Percentiles rank a stretch among this genome's conserved stretches.
These are phyloP conservation scores for Xiphydria camelus DNA, from an alignment of 2,888 invertebrate species.

Conservation along the genomic window DNA sequence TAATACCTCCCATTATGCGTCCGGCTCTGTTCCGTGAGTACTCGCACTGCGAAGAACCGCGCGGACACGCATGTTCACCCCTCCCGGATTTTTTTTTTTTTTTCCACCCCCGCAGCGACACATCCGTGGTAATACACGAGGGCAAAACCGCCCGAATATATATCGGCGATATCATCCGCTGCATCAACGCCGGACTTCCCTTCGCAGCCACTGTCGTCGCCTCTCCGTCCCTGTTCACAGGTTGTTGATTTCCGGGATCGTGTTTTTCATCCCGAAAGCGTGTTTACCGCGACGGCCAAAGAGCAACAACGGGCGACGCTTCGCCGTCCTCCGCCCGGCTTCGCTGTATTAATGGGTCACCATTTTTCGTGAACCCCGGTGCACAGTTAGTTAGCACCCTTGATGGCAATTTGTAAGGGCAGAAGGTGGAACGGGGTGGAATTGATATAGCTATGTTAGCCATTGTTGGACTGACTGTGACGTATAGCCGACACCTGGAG, in stretches of 20 bases:
- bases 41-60: too few relatives aligned
- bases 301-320: background rate
- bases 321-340: conserved; percentile 15
- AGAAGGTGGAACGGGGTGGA: conserved; percentile 3
- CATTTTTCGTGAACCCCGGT: conserved; percentile 13
- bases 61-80: too few relatives aligned
- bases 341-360: conserved; percentile 16
- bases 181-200: too few relatives aligned
- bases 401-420: conserved; percentile 34
- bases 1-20: conserved; percentile 49
- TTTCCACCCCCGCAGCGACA: too few relatives aligned
- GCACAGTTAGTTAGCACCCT: conserved; percentile 31
- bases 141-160: too few relatives aligned
- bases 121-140: too few relatives aligned
- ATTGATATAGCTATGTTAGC: conserved; percentile 20
- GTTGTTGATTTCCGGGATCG: background rate
- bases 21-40: conserved; percentile 24
- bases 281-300: background rate
- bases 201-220: too few relatives aligned
- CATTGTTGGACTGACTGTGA: conserved; percentile 26
- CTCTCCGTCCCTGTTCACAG: background rate
- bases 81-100: too few relatives aligned
- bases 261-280: background rate
- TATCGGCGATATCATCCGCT: too few relatives aligned
- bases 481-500: conserved; percentile 32